Evolutionary conservation across 2,113 vertebrate genomes (phyloP).

Genomic region (Microtus pennsylvanicus): DNA sequence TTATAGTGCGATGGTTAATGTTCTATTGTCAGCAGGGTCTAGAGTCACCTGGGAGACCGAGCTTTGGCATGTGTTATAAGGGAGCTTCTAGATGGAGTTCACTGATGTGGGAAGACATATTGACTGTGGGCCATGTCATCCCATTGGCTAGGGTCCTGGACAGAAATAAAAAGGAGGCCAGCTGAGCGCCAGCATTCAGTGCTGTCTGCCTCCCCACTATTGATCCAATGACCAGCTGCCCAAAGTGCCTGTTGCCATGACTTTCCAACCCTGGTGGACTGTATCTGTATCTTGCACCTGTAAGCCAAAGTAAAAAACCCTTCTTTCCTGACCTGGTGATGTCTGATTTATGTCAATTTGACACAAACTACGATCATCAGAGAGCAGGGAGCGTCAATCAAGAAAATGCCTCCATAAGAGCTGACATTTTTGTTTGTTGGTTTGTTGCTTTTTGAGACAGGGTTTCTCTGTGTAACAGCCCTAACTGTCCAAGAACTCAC

Average conservation of each 20-base stretch:
- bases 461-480: no score
- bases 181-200: neutral
- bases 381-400: neutral
- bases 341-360: neutral
- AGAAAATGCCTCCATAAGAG: neutral
- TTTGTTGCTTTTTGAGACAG: no score
- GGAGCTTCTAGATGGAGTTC: neutral
- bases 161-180: neutral
- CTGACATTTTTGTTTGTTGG: no score
- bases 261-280: neutral
- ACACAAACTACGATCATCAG: neutral
- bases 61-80: neutral
- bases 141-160: no score
- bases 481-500: no score
- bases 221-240: neutral
- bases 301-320: neutral
- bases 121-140: neutral
- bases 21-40: neutral
- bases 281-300: neutral
- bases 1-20: neutral
- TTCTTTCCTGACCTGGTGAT: neutral
- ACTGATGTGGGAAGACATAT: neutral
- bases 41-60: neutral
- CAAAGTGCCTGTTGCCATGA: neutral
- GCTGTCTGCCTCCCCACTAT: neutral